Conservation (phyloP, 2,113 vertebrate species). For the Amphiprion percula region DNA sequence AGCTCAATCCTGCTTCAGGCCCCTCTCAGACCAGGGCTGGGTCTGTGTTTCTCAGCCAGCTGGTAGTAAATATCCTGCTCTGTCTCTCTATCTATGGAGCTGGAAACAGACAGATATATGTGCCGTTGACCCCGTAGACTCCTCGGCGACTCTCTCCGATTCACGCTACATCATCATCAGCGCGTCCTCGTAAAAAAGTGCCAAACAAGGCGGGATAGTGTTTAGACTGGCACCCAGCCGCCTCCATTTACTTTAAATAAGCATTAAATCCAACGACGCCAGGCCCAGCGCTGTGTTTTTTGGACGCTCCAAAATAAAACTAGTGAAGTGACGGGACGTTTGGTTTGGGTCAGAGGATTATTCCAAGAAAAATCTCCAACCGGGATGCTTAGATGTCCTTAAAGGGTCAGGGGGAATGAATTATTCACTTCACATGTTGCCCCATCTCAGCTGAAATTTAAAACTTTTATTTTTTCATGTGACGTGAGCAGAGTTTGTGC, state of each 20-base stretch:
- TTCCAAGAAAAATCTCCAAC: not conserved
- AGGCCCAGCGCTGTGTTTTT: conserved; percentile 32
- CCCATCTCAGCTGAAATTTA: too few relatives aligned
- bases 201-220: conserved; percentile 69
- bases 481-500: too few relatives aligned
- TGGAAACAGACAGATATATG: conserved; percentile 31
- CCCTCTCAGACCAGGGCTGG: conserved; percentile 8
- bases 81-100: conserved; percentile 30
- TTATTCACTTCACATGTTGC: too few relatives aligned
- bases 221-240: conserved; percentile 75
- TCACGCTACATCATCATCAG: conserved; percentile 61
- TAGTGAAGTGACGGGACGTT: not conserved
- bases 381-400: not conserved
- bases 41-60: not conserved
- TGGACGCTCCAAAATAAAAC: conserved; percentile 17
- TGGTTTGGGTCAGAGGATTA: not conserved
- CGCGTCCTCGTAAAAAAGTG: conserved; percentile 59
- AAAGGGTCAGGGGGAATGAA: not conserved
- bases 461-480: too few relatives aligned
- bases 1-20: not conserved
- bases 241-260: conserved; percentile 78
- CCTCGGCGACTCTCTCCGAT: conserved; percentile 46
- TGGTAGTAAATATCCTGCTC: conserved; percentile 53
- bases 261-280: conserved; percentile 79
- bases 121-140: conserved; percentile 44